Conservation (phyloP, 1,140 invertebrate genomes). For the Meloidogyne chitwoodi region DNA sequence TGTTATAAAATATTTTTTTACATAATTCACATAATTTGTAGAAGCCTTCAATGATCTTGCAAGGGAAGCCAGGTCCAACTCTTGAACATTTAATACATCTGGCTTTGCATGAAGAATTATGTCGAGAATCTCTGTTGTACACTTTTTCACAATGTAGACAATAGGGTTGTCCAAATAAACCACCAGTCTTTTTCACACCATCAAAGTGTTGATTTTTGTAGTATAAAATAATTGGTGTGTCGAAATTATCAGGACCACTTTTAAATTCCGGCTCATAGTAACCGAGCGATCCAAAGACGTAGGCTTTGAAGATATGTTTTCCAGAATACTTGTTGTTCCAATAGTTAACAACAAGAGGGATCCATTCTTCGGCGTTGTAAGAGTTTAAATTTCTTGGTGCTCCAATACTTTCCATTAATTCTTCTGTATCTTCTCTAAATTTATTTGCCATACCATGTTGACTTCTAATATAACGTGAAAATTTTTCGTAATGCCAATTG, state of each 20-base stretch:
- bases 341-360: neutral
- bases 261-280: neutral
- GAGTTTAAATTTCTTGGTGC: neutral
- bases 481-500: neutral
- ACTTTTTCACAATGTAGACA: neutral
- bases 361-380: neutral
- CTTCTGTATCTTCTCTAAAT: neutral
- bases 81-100: neutral
- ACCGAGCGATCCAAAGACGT: neutral
- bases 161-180: conserved; percentile 3
- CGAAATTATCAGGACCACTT: neutral
- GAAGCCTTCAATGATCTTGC: neutral
- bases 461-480: neutral
- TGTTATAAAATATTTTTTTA: neutral
- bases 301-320: neutral
- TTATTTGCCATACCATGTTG: neutral
- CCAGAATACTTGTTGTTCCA: neutral
- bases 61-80: neutral
- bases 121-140: neutral
- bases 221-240: neutral
- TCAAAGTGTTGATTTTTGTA: neutral
- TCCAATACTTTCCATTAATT: neutral
- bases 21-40: neutral
- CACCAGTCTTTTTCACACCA: neutral
- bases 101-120: neutral